These are phyloP conservation scores for Symphodus melops DNA, from an alignment of 2,113 vertebrate genomes.

Conservation along the genomic window DNA sequence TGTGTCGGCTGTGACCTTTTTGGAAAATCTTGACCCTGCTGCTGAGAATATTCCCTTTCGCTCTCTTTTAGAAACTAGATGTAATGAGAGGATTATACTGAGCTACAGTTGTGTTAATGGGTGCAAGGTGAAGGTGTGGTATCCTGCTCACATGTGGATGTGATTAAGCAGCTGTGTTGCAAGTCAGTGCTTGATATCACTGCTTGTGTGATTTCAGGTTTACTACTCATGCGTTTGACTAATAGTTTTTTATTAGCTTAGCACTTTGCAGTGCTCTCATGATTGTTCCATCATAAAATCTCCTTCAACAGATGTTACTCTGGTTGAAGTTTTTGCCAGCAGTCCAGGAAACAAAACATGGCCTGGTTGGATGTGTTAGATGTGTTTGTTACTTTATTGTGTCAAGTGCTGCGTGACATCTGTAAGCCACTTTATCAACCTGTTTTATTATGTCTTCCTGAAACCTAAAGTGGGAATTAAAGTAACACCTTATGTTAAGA, in stretches of 20 bases:
- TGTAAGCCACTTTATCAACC: constrained; percentile 17
- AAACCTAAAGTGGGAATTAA: constrained; percentile 19
- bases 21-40: constrained; percentile 23
- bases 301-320: constrained; percentile 18
- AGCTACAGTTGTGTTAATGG: constrained; percentile 23
- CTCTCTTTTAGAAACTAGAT: constrained; percentile 10
- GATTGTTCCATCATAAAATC: constrained; percentile 14
- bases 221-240: constrained; percentile 35
- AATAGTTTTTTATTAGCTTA: constrained; percentile 27
- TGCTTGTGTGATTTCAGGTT: constrained; percentile 47
- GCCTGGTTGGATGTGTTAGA: not conserved
- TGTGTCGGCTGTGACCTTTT: not conserved
- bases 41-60: constrained; percentile 15
- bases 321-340: constrained; percentile 1
- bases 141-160: constrained; percentile 50
- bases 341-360: constrained; percentile 9
- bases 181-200: constrained; percentile 34
- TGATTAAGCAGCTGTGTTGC: constrained; percentile 45
- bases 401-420: not conserved
- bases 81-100: constrained; percentile 19
- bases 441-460: constrained; percentile 4
- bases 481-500: not conserved
- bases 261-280: not conserved
- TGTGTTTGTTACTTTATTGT: not conserved
- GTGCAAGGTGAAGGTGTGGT: constrained; percentile 41